Conservation (phyloP, 2,888 invertebrate species). For the Sarcophaga variegata region DNA sequence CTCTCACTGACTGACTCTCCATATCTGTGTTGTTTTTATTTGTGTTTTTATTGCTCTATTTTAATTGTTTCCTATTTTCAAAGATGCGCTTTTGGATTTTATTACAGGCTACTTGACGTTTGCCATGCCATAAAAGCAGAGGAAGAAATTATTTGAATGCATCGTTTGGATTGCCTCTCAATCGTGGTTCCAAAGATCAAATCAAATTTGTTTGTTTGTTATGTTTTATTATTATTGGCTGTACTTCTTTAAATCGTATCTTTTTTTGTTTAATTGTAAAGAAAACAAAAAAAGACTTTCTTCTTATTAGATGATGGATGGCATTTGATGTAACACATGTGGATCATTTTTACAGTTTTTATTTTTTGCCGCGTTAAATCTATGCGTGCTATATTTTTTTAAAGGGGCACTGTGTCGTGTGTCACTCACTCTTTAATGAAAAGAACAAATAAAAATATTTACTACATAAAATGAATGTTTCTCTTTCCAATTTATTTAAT, state of each 20-base stretch:
- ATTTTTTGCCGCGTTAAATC: not conserved
- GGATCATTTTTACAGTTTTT: conserved; percentile 17
- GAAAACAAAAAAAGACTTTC: conserved; percentile 23
- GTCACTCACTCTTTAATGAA: conserved; percentile 24
- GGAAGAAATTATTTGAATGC: conserved; percentile 47
- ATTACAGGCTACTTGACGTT: not conserved
- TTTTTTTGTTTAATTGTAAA: conserved; percentile 7
- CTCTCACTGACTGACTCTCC: conserved; percentile 7
- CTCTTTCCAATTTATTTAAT: too few species aligned
- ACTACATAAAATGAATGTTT: not conserved
- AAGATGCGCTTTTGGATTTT: conserved; percentile 9
- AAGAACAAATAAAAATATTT: conserved; percentile 26
- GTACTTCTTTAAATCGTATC: not conserved
- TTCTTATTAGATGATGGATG: not conserved
- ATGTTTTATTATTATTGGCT: not conserved
- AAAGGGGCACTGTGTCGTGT: conserved; percentile 53
- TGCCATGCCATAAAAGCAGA: not conserved
- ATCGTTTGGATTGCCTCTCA: conserved; percentile 48
- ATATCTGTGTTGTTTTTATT: not conserved
- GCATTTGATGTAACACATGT: conserved; percentile 45
- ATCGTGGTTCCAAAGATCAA: conserved; percentile 62
- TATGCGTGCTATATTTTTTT: conserved; percentile 14
- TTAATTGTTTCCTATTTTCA: conserved; percentile 59
- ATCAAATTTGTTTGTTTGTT: conserved; percentile 20
- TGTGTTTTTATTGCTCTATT: conserved; percentile 61